These are phyloP conservation scores for Illadopsis cleaveri DNA, from an alignment of 2,113 vertebrate genomes.

Conservation along the genomic window DNA sequence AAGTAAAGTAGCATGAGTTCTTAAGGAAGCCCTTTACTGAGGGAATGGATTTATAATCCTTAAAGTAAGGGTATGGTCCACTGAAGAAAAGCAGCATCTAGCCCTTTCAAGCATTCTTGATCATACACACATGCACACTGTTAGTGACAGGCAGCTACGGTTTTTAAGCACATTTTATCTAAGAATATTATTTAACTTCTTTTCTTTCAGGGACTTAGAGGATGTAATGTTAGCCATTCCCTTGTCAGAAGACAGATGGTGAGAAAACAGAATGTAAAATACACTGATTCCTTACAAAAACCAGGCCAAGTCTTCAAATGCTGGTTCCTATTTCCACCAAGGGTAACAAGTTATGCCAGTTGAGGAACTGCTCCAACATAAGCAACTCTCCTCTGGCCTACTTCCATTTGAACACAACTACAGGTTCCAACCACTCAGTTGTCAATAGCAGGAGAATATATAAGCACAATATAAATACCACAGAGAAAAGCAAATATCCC, in stretches of 20 bases:
- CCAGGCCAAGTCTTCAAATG: background rate
- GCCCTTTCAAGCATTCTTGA: background rate
- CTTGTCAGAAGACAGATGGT: background rate
- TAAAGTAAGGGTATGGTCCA: background rate
- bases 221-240: background rate
- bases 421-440: background rate
- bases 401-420: background rate
- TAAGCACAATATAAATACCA: background rate
- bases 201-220: background rate
- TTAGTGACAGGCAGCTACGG: background rate
- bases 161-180: background rate
- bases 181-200: background rate
- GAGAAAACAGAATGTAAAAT: background rate
- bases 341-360: background rate
- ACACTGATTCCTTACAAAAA: background rate
- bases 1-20: background rate
- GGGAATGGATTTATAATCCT: background rate
- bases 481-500: background rate
- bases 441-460: background rate
- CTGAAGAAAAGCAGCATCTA: background rate
- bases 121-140: background rate
- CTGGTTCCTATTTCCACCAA: background rate
- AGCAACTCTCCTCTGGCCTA: background rate
- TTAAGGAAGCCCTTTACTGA: background rate
- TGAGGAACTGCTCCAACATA: background rate